Evolutionary conservation across 2,797 vertebrate genomes (phyloP), one percentile per base, ranked within the genome.

Genomic region (Semaprochilodus insignis): DNA sequence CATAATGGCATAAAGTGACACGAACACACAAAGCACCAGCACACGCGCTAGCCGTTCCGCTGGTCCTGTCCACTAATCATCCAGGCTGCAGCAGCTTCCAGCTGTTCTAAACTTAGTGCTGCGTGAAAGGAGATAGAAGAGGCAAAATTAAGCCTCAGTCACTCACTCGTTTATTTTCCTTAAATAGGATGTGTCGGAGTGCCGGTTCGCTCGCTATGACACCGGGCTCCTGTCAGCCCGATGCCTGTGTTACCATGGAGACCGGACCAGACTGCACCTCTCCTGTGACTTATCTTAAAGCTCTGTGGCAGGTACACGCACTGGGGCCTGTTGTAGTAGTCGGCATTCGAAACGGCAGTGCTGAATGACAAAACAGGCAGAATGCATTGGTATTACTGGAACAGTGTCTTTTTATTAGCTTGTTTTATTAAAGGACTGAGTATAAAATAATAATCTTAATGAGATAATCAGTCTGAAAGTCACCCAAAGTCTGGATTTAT

Each of bases 211-310:
- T 78, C 48, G 23, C 67, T 77, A 55, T 78, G 82, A 89, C 63
- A 86, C 83, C 69, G 60, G 52, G 54, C 75, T 51, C 59, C 78
- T 86, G 78, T 78, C 81, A 85, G 81, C 65, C 23, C 48, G 57
- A 83, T 36, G 62, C 25, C 66, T 85, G 57, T 6, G 87, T 92
- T 86, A 79, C 90, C 90, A 90, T 91, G 90, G 91, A 90, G 91
- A 92, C 91, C 80, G 80, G 84, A 78, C 74, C 62, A 83, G 79
- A 86, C 82, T 66, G 57, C 66, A 81, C 81, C 70, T 76, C 66
- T 71, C 57, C 62, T 7, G 71, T 60, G 25, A 70, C 62, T 83
- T 63, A 23, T 81, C 40, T 75, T 77, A 69, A 86, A 74, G 77
- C 72, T 23, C 65, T 74, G 69, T 57, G 73, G 83, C 71, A 82